phyloP scores from a whole-genome alignment of 2,797 vertebrate species.

The Cyprinella venusta region DNA sequence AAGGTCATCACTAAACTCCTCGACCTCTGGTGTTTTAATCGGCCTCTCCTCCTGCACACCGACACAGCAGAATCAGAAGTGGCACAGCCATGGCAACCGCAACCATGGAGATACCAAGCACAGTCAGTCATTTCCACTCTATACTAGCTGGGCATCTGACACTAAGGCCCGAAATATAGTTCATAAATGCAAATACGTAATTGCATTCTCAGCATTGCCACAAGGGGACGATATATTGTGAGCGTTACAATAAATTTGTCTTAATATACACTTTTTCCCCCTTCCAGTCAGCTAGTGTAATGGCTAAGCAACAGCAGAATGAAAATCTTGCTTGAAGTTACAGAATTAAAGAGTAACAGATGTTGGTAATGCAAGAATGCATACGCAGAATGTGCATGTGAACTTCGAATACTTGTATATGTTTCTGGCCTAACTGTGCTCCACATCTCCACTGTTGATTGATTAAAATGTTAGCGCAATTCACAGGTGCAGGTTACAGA shows the following conservation, averaged over 20 bases:
- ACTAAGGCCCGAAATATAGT: background rate
- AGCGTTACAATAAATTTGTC: background rate
- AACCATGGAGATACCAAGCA: constrained; percentile 49
- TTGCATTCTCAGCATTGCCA: background rate
- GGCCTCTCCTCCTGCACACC: constrained; percentile 68
- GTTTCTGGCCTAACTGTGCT: constrained; percentile 6
- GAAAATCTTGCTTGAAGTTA: background rate
- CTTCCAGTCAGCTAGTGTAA: background rate
- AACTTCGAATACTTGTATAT: background rate
- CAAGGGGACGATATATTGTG: background rate
- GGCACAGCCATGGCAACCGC: constrained; percentile 44
- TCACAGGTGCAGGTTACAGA: constrained; percentile 26
- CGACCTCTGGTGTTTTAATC: constrained; percentile 63
- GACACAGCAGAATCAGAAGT: constrained; percentile 50
- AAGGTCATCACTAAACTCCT: constrained; percentile 68
- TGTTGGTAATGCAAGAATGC: background rate
- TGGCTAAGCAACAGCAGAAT: background rate
- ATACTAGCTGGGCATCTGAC: background rate
- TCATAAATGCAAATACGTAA: background rate
- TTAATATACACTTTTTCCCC: background rate
- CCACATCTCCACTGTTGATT: constrained; percentile 53
- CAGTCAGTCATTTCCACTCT: constrained; percentile 12
- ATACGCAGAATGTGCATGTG: background rate
- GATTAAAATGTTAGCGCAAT: constrained; percentile 57
- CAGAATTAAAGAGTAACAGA: background rate